A percentile compares a stretch with the other conserved stretches of the same genome.
phyloP scores from a whole-genome alignment of 2,888 invertebrate species.

The Cremastobaeus sp. region DNA sequence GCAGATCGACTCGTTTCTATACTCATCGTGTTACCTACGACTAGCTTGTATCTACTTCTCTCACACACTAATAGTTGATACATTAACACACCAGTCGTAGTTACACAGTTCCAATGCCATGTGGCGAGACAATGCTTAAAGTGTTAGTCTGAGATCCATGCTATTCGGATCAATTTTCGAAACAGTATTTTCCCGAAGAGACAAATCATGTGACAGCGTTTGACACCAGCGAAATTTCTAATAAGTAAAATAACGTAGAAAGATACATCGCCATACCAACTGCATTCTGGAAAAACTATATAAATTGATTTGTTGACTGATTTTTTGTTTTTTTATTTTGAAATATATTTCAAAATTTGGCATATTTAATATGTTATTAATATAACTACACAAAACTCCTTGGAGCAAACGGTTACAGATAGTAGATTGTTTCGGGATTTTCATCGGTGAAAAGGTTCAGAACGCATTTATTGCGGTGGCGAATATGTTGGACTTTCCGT shows the following conservation, averaged over 20 bases:
- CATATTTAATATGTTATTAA: no score
- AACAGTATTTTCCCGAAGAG: conserved; percentile 11
- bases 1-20: conserved; percentile 61
- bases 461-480: conserved; percentile 54
- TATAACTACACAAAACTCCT: no score
- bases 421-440: conserved; percentile 30
- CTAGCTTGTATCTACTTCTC: conserved; percentile 58
- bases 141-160: conserved; percentile 41
- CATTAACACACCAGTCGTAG: conserved; percentile 48
- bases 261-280: no score
- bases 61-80: conserved; percentile 50
- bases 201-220: background rate
- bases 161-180: conserved; percentile 33
- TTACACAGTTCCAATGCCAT: conserved; percentile 50
- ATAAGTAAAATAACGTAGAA: no score
- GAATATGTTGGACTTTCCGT: conserved; percentile 67
- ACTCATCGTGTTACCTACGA: conserved; percentile 60
- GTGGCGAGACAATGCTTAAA: conserved; percentile 49
- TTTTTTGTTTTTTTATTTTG: no score
- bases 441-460: conserved; percentile 32
- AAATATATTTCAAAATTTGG: no score
- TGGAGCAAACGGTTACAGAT: no score
- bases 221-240: no score
- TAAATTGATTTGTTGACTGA: no score
- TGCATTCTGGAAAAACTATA: no score